Evolutionary conservation across 2,888 invertebrate species (phyloP), one percentile per base, ranked within the genome.

Genomic region (Cancer borealis): DNA sequence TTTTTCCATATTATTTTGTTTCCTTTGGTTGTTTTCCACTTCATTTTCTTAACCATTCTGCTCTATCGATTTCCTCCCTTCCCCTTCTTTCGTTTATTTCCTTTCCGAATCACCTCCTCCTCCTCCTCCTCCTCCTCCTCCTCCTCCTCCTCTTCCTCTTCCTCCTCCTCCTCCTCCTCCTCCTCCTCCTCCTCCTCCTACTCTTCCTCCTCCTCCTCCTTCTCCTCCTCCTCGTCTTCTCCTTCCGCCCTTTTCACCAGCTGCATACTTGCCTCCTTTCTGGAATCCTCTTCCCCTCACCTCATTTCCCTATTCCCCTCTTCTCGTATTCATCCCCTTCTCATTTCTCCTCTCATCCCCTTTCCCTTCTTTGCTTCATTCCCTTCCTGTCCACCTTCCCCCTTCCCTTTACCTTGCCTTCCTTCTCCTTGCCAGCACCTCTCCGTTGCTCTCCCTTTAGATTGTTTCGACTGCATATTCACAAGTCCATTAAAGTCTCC

Each of bases 401-500:
- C n/a, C 26, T 49, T 47, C 49, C 49, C 89, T 26, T 89, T 45
- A 21, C 49, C 54, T 47, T n/a, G 47, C 88, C n/a, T 17, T 47
- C 21, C n/a, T 49, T 90, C 49, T 49, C 90, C 49, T 49, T 49
- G 5, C 30, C 88, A 12, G 26, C 47, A 21, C 90, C 90, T 90
- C n/a, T 90, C 49, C 54, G 6, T 49, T 54, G 54, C 54, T 49
- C 54, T 30, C 26, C 26, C 90, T 49, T 21, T 90, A 79, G 79
- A 30, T 79, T 79, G 79, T 79, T 90, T 26, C 91, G 66, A 12
- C 45, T 91, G 91, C 91, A 91, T 91, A 91, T 91, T 91, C 73
- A 91, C 73, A 49, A 91, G 91, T 91, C 91, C 91, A 91, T 91
- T 73, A 91, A 73, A 73, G 46, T 91, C 66, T 91, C 91, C 66